Evolutionary conservation across 2,797 vertebrate species (phyloP), one percentile per base, ranked within the genome.

Genomic region (Hapalemur alaotrensis): DNA sequence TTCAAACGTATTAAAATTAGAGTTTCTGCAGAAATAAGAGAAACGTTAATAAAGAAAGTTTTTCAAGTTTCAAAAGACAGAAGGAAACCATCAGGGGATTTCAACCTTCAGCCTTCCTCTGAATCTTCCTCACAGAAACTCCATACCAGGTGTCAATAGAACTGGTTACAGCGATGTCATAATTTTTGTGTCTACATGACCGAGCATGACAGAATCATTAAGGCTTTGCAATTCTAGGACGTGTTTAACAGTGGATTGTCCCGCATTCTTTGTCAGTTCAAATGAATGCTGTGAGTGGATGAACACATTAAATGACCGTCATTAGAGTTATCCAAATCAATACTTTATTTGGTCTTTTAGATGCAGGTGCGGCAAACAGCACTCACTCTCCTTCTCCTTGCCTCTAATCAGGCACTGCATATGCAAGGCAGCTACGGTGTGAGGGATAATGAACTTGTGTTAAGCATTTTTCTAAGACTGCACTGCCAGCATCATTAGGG

Each of bases 391-490:
- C 83, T 95, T 96, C 94, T 98, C 82, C 73, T 98, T 98, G 98
- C 97, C 94, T 95, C 95, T 98, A 98, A 98, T 98, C 98, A 97
- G 97, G 96, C 88, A 23, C 89, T 97, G 91, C 95, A 95, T 97
- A 97, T 95, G 97, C 97, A 95, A 83, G 72, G 90, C 84, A 59
- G 97, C 94, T 93, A 63, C 83, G 97, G 97, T 83, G 97, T 95
- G 92, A 97, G 97, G 96, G 96, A 98, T 98, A 98, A 98, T 98
- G 98, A 98, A 98, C 94, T 98, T 97, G 97, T 98, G 97, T 98
- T 97, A 97, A 97, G 96, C 87, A 85, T 95, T 97, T 97, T 94
- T 93, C 97, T 32, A 97, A 97, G 96, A 93, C 70, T 0, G 87
- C 92, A 48, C 85, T 95, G 96, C 94, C 79, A 96, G 96, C 96